phyloP scores from a whole-genome alignment of 2,113 vertebrate genomes.

The Pterocles burchelli region DNA sequence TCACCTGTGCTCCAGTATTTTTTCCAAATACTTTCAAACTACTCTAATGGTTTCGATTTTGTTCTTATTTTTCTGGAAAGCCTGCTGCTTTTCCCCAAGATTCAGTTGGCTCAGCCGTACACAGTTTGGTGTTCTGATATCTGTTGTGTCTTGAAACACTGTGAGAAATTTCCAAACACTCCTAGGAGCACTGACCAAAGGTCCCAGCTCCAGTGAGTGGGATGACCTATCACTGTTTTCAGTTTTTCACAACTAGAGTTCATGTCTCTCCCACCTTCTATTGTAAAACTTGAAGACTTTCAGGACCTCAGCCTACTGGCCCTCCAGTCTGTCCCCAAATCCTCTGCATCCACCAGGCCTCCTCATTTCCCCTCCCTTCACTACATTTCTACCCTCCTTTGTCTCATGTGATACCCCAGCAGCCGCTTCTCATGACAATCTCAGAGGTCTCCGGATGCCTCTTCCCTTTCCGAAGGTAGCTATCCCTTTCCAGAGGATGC shows the following conservation, averaged over 20 bases:
- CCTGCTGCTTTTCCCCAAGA: not conserved
- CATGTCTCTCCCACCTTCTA: not conserved
- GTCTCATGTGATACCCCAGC: not conserved
- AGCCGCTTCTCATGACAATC: not conserved
- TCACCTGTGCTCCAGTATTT: not conserved
- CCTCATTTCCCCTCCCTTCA: not conserved
- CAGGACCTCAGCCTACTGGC: not conserved
- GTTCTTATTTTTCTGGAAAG: not conserved
- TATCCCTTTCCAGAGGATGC: not conserved
- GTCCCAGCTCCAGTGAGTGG: not conserved
- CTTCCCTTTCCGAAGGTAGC: not conserved
- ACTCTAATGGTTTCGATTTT: not conserved
- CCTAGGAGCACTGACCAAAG: not conserved
- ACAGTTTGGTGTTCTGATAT: not conserved
- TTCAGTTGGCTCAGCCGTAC: not conserved
- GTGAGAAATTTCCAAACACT: not conserved
- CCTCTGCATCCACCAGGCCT: no score
- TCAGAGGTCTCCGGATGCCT: fast-evolving
- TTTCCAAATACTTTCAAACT: not conserved
- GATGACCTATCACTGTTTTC: not conserved
- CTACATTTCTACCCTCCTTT: not conserved
- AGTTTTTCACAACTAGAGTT: not conserved
- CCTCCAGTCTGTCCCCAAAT: not conserved
- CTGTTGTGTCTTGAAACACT: not conserved
- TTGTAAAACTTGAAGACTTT: not conserved